Base-by-base conservation (phyloP, 2,113 vertebrate species). In the Zeus faber region DNA sequence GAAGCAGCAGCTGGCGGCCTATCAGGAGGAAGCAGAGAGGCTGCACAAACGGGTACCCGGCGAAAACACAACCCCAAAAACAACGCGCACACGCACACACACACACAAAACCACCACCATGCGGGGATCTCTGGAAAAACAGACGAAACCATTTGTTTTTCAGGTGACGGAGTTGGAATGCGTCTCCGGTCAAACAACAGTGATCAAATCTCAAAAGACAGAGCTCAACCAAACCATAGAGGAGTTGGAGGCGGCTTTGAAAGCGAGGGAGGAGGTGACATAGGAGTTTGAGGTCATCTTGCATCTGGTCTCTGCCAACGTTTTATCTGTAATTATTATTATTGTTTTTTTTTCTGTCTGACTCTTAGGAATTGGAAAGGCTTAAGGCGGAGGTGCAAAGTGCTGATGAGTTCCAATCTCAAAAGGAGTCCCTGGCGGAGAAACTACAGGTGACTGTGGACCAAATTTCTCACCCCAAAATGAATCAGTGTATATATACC, bases 141-240 rank as follows among this genome's bases (percentile, higher is more conserved):
- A 40, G 2, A 11, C 2, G 9, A 6, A 17, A 40, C 16, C 7
- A 18, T 18, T 7, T 44, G 41, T 23, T 70, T 49, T 70, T 65
- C 82, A 98, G 97, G 97, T 98, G 81, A 97, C 96, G 3, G 97
- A 99, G 71, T 87, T 99, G 61, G 96, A 99, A 82, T 98, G 97
- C 75, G 92, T 96, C 59, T 98, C 95, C 65, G 92, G 93, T 67
- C 96, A 98, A 84, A 92, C 93, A 6, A 94, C 92, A 20, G 92
- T 85, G 13, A 92, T 96, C 67, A 95, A 95, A 73, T 93, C 92
- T 25, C 94, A 98, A 49, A 99, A 97, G 87, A 92, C 94, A 1
- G 95, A 98, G 61, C 85, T 99, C 56, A 98, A 95, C 84, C 92
- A 93, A 81, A 98, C 94, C 8, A 97, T 98, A 79, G 95, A 98